A percentile compares a stretch with the other conserved stretches of the same genome.
Evolutionary conservation across 2,888 invertebrate species (phyloP).

Genomic region (Caenorhabditis sinica): DNA sequence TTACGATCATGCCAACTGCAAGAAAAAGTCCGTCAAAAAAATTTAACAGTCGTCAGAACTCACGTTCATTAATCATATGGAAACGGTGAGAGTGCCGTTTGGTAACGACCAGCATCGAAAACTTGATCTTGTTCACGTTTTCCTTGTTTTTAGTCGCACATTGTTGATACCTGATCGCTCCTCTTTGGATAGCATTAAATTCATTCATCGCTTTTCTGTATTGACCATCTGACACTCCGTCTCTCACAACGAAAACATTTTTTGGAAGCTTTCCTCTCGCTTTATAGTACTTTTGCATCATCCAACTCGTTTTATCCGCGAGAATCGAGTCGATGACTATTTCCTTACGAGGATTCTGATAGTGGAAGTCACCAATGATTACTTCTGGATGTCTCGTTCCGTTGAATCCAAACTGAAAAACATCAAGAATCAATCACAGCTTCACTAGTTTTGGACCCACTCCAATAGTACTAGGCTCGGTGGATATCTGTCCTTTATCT

Average conservation of each 20-base stretch:
- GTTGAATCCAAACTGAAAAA: constrained; percentile 71
- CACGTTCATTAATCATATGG: background rate
- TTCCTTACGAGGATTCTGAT: constrained; percentile 64
- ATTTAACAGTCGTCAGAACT: background rate
- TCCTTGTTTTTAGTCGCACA: constrained; percentile 11
- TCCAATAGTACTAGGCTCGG: constrained; percentile 63
- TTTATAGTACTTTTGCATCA: constrained; percentile 53
- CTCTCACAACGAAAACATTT: constrained; percentile 66
- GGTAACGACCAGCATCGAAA: constrained; percentile 75
- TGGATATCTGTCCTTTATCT: constrained; percentile 26
- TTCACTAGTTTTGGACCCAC: constrained; percentile 27
- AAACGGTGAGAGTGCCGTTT: constrained; percentile 77
- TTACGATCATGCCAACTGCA: constrained; percentile 27
- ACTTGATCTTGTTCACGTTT: constrained; percentile 37
- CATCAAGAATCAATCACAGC: background rate
- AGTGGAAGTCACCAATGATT: constrained; percentile 73
- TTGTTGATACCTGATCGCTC: background rate
- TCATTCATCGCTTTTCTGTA: constrained; percentile 60
- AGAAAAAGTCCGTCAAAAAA: background rate
- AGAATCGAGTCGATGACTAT: constrained; percentile 64
- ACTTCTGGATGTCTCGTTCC: constrained; percentile 48
- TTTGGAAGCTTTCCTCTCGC: constrained; percentile 52
- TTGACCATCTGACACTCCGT: constrained; percentile 74
- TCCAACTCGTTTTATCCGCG: constrained; percentile 56
- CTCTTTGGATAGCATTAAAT: background rate